Conservation (phyloP, 2,113 vertebrate genomes). For the Sialia sialis region DNA sequence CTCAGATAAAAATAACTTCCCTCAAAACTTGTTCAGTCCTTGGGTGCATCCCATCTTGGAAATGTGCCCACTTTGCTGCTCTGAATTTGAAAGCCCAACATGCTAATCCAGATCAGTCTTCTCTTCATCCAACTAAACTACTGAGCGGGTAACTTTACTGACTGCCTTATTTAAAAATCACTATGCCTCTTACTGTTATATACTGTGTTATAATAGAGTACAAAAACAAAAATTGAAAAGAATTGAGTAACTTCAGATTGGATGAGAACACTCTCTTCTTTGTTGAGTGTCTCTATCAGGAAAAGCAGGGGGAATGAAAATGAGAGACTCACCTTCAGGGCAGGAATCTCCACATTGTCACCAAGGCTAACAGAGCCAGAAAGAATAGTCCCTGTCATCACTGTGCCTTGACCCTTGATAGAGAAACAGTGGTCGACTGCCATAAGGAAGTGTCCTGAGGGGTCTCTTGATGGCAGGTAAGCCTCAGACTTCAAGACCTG, state of each 20-base stretch:
- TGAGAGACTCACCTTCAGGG: conserved; percentile 85
- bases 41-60: background rate
- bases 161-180: background rate
- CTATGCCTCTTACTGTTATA: background rate
- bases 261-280: background rate
- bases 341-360: conserved; percentile 94
- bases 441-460: conserved; percentile 90
- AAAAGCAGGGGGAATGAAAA: background rate
- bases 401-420: conserved; percentile 95
- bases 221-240: background rate
- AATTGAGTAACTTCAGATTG: background rate
- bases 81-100: background rate
- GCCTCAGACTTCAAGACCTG: conserved; percentile 91
- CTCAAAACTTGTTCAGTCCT: background rate
- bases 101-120: background rate
- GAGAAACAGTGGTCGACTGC: conserved; percentile 98
- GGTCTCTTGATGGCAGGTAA: conserved; percentile 87
- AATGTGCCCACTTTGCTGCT: background rate
- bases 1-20: background rate
- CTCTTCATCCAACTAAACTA: background rate
- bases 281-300: background rate
- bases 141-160: background rate
- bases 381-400: conserved; percentile 97
- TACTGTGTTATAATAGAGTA: background rate
- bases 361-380: conserved; percentile 89